Conservation (phyloP, 2,113 vertebrate species). For the Pseudopipra pipra region DNA sequence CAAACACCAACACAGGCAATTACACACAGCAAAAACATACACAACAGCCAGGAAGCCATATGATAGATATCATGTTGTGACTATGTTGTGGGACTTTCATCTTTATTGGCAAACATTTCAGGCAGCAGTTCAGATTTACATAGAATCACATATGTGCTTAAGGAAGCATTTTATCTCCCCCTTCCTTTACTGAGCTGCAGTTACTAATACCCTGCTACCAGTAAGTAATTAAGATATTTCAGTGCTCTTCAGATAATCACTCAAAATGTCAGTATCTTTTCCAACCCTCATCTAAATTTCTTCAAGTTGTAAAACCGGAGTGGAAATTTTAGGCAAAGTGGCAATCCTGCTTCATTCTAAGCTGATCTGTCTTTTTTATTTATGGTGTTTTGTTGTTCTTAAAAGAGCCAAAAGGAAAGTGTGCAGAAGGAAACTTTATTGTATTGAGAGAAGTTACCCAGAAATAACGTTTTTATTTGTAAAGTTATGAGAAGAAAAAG, state of each 20-base stretch:
- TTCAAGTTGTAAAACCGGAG: background rate
- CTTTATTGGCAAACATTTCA: constrained; percentile 81
- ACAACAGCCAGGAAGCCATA: constrained; percentile 73
- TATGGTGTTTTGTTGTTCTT: background rate
- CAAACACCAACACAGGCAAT: constrained; percentile 64
- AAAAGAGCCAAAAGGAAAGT: background rate
- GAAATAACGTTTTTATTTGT: background rate
- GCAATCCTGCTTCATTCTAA: background rate
- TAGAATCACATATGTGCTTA: constrained; percentile 79
- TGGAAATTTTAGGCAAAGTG: background rate
- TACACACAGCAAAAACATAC: constrained; percentile 69
- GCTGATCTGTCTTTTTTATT: background rate
- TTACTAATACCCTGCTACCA: constrained; percentile 34
- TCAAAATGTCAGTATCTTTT: constrained; percentile 32
- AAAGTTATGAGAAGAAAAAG: background rate
- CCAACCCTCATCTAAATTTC: background rate
- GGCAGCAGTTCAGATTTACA: constrained; percentile 78
- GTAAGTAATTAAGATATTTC: constrained; percentile 29
- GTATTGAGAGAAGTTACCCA: background rate
- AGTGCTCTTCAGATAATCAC: constrained; percentile 4
- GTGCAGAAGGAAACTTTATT: background rate
- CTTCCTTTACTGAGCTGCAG: constrained; percentile 50
- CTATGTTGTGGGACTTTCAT: constrained; percentile 75
- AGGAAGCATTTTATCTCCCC: constrained; percentile 67
- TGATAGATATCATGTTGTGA: constrained; percentile 75